Percentiles rank a stretch among this genome's conserved stretches.
Evolutionary conservation across 1,140 invertebrate genomes (phyloP).

Genomic region (Tyrophagus putrescentiae): DNA sequence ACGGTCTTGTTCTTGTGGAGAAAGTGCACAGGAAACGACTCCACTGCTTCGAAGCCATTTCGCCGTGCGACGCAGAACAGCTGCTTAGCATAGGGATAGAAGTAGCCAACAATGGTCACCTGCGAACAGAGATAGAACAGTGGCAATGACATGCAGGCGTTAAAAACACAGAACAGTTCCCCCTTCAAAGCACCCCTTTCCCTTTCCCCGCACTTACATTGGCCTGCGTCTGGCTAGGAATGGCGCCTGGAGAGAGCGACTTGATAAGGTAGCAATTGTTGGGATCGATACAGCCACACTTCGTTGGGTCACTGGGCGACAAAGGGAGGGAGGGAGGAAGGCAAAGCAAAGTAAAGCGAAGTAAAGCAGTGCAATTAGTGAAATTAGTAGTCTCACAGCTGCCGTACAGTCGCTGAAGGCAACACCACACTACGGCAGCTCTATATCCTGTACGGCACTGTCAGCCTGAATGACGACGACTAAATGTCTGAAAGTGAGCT

Average conservation of each 20-base stretch:
- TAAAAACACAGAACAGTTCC: no score
- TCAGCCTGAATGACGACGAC: no score
- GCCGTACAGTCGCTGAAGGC: no score
- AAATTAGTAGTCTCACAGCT: no score
- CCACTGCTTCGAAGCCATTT: slow-evolving; percentile 2
- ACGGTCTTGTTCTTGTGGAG: slow-evolving; percentile 19
- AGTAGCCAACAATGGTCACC: slow-evolving; percentile 20
- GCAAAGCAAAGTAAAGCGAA: no score
- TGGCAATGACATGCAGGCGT: not conserved
- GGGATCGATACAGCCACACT: slow-evolving; percentile 21
- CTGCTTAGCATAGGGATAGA: slow-evolving; percentile 10
- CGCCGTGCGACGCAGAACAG: slow-evolving; percentile 13
- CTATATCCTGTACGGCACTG: no score
- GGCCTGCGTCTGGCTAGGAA: slow-evolving; percentile 6
- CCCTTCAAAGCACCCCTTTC: no score
- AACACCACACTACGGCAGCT: no score
- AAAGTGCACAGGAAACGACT: slow-evolving; percentile 18
- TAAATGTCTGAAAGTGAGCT: no score
- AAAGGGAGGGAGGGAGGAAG: not conserved
- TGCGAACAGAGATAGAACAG: not conserved
- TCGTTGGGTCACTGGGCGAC: slow-evolving; percentile 15
- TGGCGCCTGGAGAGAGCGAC: not conserved
- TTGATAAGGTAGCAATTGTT: slow-evolving; percentile 20
- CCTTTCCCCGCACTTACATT: slow-evolving; percentile 8
- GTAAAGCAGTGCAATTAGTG: no score